phyloP scores from a whole-genome alignment of 2,888 invertebrate species.

The Protodeltote pygarga region DNA sequence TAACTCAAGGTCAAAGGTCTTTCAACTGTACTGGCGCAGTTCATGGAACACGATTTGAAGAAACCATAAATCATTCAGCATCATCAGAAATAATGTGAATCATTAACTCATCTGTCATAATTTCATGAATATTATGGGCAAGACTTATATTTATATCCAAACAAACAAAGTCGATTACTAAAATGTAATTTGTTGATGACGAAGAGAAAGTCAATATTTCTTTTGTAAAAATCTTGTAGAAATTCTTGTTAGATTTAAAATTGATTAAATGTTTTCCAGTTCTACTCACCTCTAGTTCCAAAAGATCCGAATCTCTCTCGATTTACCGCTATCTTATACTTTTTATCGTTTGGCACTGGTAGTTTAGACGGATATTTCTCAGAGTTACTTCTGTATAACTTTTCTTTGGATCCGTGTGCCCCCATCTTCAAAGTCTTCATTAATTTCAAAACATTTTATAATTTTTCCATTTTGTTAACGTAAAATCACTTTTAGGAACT shows the following conservation, averaged over 20 bases:
- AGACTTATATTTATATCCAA: too few relatives aligned
- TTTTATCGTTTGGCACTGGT: conserved; percentile 85
- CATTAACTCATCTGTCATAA: conserved; percentile 6
- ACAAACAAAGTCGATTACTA: too few relatives aligned
- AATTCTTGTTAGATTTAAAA: too few relatives aligned
- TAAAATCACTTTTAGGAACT: conserved; percentile 62
- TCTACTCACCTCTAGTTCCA: conserved; percentile 88
- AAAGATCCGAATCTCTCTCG: conserved; percentile 90
- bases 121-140: not conserved
- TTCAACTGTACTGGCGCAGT: conserved; percentile 38
- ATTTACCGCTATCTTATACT: conserved; percentile 87
- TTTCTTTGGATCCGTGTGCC: conserved; percentile 92
- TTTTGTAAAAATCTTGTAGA: too few relatives aligned
- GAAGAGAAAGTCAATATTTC: conserved; percentile 13
- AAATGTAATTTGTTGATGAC: not conserved
- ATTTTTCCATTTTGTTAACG: conserved; percentile 45
- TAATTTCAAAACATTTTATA: conserved; percentile 67
- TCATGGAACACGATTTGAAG: conserved; percentile 37
- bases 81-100: conserved; percentile 19
- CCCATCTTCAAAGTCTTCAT: conserved; percentile 88
- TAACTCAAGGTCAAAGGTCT: conserved; percentile 48
- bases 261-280: conserved; percentile 24
- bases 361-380: conserved; percentile 87
- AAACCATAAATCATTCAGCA: conserved; percentile 46
- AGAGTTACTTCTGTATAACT: conserved; percentile 89